Evolutionary conservation across 2,888 invertebrate species (phyloP), one percentile per base, ranked within the genome.

Genomic region (Epirrhoe alternata): DNA sequence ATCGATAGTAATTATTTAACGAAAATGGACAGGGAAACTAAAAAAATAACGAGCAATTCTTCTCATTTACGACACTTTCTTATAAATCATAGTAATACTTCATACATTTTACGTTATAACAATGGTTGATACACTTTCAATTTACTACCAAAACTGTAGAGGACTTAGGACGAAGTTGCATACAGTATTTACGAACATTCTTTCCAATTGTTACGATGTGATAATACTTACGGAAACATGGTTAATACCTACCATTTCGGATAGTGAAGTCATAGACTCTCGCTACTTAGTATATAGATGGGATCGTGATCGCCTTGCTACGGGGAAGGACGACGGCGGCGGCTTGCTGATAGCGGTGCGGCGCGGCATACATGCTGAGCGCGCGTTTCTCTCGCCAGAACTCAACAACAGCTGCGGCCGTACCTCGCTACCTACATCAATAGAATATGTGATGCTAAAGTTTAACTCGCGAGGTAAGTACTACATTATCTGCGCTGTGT

Each of bases 261-360:
- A 33, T 12, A 45, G 12, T 6, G 55, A 55, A 24, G 12, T 55
- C 6, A 8, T 42, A 8, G 42, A 55, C 14, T 47, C 45, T 10
- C 57, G 57, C 7, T 57, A 47, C 17, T 5, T 8, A 33, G 31
- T 57, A 10, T 47, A 10, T 38, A 35, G 54, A 16, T 54, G 54
- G 2, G 54, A 54, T 17, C 54, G 54, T 0, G 54, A 54, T 7
- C 54, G 54, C 0, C 2, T 1, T 17, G 38, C 10, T 8, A 56
- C 55, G 24, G 55, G 55, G 24, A 56, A 56, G 55, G 6, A 17
- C 12, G 50, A 50, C 7, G 58, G 50, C 0, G 58, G 58, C 6
- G 58, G 58, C 50, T 1, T 50, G 16, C 12, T 58, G 50, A 31
- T 58, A 31, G 58, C 58, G 49, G 58, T 50, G 50, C 58, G 49